phyloP scores from a whole-genome alignment of 2,888 invertebrate species.

The Synanthedon tipuliformis region DNA sequence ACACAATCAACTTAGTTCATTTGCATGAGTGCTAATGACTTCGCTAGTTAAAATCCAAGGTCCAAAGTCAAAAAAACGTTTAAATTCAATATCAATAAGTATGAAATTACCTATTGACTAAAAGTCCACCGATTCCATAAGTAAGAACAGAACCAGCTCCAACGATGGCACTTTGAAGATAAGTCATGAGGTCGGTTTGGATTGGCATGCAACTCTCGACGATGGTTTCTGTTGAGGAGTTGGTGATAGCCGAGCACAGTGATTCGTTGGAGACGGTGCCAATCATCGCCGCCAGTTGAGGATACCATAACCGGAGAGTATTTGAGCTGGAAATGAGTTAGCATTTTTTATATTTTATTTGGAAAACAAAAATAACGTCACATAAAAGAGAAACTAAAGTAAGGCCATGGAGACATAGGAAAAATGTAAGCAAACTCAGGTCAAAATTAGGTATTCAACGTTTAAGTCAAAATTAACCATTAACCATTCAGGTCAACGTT shows the following conservation, averaged over 20 bases:
- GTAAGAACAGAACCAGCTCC: constrained; percentile 73
- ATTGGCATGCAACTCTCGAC: constrained; percentile 38
- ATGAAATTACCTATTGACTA: not conserved
- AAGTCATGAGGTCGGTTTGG: constrained; percentile 71
- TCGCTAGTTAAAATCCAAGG: too few relatives aligned
- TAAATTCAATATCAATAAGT: not conserved
- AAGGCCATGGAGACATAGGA: too few relatives aligned
- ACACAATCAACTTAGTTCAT: not conserved
- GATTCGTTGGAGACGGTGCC: constrained; percentile 29
- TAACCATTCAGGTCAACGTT: too few relatives aligned
- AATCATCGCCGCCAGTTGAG: constrained; percentile 84
- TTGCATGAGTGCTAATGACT: not conserved
- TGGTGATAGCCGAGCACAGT: constrained; percentile 49
- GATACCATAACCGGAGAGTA: constrained; percentile 87
- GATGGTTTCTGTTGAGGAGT: constrained; percentile 14
- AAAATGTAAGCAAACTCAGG: too few relatives aligned
- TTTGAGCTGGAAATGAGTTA: constrained; percentile 69
- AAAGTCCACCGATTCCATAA: constrained; percentile 70
- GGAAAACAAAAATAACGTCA: not conserved
- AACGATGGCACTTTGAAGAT: constrained; percentile 77
- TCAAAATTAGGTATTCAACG: too few relatives aligned
- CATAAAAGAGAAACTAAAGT: constrained; percentile 4
- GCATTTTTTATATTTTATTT: not conserved
- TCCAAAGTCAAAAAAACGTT: not conserved
- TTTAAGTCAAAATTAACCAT: too few relatives aligned